Percentiles rank a stretch among this genome's conserved stretches.
Evolutionary conservation across 1,140 invertebrate species (phyloP).

Genomic region (Neodiprion virginianus): DNA sequence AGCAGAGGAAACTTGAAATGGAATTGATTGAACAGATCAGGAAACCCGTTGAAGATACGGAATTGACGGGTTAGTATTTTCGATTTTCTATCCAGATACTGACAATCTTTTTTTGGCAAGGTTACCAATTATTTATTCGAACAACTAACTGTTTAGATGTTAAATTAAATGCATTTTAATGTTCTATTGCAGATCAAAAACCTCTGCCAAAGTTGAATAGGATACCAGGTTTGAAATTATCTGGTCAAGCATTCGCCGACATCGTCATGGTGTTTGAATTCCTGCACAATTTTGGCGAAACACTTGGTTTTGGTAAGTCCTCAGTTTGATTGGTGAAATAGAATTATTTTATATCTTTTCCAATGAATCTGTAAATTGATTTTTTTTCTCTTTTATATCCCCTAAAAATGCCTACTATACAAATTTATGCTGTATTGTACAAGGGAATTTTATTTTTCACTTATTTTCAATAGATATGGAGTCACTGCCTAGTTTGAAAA

Average conservation of each 20-base stretch:
- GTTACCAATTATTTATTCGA: background rate
- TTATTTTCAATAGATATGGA: constrained; percentile 75
- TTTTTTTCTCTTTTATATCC: too few species aligned
- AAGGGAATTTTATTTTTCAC: too few species aligned
- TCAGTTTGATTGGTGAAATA: constrained; percentile 1
- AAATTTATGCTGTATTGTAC: too few species aligned
- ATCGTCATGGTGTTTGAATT: constrained; percentile 95
- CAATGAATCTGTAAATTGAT: too few species aligned
- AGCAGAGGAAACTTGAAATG: constrained; percentile 83
- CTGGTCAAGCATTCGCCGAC: constrained; percentile 89
- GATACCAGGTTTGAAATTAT: constrained; percentile 81
- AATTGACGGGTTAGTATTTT: constrained; percentile 66
- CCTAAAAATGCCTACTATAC: too few species aligned
- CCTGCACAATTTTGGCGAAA: constrained; percentile 93
- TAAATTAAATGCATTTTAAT: background rate
- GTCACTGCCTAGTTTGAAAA: constrained; percentile 83
- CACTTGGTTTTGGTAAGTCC: constrained; percentile 85
- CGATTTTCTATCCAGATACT: background rate
- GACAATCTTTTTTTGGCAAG: constrained; percentile 11
- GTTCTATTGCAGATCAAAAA: constrained; percentile 65
- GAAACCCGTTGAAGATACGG: constrained; percentile 88
- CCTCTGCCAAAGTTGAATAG: constrained; percentile 78
- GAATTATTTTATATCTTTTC: too few species aligned
- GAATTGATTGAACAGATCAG: constrained; percentile 85
- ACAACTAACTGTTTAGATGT: background rate